Evolutionary conservation across 1,140 invertebrate genomes (phyloP).

Genomic region (Drosophila pallidifrons): DNA sequence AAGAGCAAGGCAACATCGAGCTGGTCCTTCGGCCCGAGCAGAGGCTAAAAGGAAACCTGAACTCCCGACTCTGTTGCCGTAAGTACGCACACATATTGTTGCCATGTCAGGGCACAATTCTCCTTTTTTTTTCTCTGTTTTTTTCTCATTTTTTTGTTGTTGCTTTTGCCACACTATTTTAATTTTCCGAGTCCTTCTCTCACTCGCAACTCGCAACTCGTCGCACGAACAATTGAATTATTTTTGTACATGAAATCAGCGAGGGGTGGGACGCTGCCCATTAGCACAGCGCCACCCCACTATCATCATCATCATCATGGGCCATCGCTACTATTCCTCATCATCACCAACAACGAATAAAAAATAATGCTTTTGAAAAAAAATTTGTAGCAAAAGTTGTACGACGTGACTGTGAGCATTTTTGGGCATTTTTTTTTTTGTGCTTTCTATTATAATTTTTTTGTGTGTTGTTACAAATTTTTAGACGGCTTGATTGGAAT

Average conservation of each 20-base stretch:
- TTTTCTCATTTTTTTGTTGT: constrained; percentile 51
- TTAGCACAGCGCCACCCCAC: constrained; percentile 68
- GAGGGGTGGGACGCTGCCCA: constrained; percentile 72
- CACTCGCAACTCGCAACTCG: constrained; percentile 36
- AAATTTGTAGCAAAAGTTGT: constrained; percentile 82
- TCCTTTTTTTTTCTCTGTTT: constrained; percentile 49
- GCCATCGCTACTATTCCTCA: constrained; percentile 12
- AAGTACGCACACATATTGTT: constrained; percentile 70
- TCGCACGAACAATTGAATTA: constrained; percentile 84
- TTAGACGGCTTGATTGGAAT: constrained; percentile 83
- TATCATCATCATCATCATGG: constrained; percentile 54
- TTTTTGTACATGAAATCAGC: constrained; percentile 73
- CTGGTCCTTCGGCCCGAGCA: constrained; percentile 10
- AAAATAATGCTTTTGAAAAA: constrained; percentile 55
- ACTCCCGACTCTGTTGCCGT: constrained; percentile 16
- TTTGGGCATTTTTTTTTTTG: constrained; percentile 31
- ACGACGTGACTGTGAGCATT: constrained; percentile 73
- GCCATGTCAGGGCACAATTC: constrained; percentile 35
- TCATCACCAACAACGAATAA: constrained; percentile 43
- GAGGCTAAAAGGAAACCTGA: constrained; percentile 42
- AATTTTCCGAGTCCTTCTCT: constrained; percentile 77
- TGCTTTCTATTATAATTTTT: constrained; percentile 60
- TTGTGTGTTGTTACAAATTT: constrained; percentile 72
- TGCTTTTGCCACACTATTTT: constrained; percentile 76
- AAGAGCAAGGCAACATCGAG: constrained; percentile 8